These are phyloP conservation scores for Ridgeia piscesae DNA, from an alignment of 1,140 invertebrate genomes.

Conservation along the genomic window DNA sequence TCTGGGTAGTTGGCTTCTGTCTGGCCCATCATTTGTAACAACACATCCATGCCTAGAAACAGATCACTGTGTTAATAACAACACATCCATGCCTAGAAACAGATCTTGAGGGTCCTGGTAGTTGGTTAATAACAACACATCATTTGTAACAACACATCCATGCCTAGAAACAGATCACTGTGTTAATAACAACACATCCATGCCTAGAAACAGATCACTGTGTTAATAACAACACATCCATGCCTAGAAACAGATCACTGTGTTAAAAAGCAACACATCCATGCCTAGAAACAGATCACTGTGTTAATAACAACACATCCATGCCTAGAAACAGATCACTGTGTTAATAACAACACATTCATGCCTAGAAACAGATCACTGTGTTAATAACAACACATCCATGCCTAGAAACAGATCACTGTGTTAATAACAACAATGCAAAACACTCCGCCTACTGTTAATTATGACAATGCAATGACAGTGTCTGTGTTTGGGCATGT, in stretches of 20 bases:
- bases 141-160: constrained; percentile 17
- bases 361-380: constrained; percentile 1
- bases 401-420: constrained; percentile 10
- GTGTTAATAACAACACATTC: background rate
- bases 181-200: too few species aligned
- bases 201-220: constrained; percentile 15
- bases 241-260: background rate
- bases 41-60: constrained; percentile 7
- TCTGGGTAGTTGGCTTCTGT: constrained; percentile 28
- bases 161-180: background rate
- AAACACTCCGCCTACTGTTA: too few species aligned
- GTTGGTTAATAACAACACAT: constrained; percentile 12
- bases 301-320: too few species aligned
- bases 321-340: too few species aligned
- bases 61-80: background rate
- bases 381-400: background rate
- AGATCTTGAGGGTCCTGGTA: constrained; percentile 21
- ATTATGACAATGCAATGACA: too few species aligned
- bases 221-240: constrained; percentile 10
- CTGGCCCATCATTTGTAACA: constrained; percentile 9
- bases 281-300: too few species aligned
- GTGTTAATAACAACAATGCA: background rate
- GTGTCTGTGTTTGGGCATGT: too few species aligned
- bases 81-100: too few species aligned
- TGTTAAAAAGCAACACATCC: background rate